Base-by-base conservation (phyloP, 2,113 vertebrate genomes). In the Fukomys damarensis region DNA sequence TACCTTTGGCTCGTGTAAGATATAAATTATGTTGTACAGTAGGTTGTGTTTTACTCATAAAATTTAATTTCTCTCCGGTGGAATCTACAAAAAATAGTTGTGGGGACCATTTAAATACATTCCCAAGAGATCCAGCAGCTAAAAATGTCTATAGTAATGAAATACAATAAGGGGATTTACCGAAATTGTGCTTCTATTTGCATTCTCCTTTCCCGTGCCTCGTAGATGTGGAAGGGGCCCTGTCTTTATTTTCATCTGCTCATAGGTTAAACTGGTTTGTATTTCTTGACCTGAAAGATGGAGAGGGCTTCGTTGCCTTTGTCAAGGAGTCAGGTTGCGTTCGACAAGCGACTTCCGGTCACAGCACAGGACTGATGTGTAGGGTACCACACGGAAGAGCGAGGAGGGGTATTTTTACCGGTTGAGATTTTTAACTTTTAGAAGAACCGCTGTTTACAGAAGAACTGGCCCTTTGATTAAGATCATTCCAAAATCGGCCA, bases 211-310 rank as follows among this genome's bases (percentile, higher is more conserved):
- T 90, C 83, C 35, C 65, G 16, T 66, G 24, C 72, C 58, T 70
- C 65, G 6, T 49, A 43, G 61, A 19, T 26, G 3, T 70, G 14
- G 58, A n/a, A 91, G 26, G 88, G 3, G 38, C 4, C 94, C n/a
- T 90, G 30, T 46, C 76, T 93, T 54, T 90, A 91, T 26, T 46
- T 95, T 97, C 32, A 66, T n/a, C 59, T 91, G 59, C 66, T 94
- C 86, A n/a, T 79, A 46, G 46, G 54, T 65, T 82, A 91, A 91
- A 26, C 30, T 93, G 9, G 56, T 76, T 70, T 93, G 28, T 83
- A 63, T 89, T 82, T 93, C 46, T 86, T n/a, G 66, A 72, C 7
- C 32, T 84, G 58, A 12, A 68, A n/a, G 80, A 72, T 93, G 58
- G 80, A 96, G 92, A 90, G 52, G 3, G 16, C 86, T 93, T 95